These are phyloP conservation scores for Drosophila engyochracea DNA, from an alignment of 2,888 invertebrate species.

Conservation along the genomic window DNA sequence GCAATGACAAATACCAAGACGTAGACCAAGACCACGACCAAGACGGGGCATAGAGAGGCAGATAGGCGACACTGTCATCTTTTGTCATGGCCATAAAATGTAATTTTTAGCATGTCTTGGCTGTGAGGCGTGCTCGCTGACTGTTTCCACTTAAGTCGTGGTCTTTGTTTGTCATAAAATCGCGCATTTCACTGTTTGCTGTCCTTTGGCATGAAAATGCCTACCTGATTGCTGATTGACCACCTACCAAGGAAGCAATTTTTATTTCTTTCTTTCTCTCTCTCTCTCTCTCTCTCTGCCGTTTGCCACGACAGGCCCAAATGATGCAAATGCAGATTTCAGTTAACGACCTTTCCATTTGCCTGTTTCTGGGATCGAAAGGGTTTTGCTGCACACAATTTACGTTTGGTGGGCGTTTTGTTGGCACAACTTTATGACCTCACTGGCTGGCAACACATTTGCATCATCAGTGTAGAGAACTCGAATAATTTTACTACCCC, in stretches of 20 bases:
- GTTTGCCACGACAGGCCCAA: conserved; percentile 36
- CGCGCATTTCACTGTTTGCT: conserved; percentile 64
- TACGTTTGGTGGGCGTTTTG: conserved; percentile 50
- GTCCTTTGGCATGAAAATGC: conserved; percentile 65
- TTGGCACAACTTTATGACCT: conserved; percentile 39
- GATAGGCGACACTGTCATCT: conserved; percentile 57
- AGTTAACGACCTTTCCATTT: conserved; percentile 45
- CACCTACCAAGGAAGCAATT: conserved; percentile 25
- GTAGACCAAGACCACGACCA: neutral
- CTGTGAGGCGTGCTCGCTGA: conserved; percentile 54
- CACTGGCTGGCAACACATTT: conserved; percentile 29
- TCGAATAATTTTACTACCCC: conserved; percentile 43
- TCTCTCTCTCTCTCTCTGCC: neutral
- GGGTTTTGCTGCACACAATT: conserved; percentile 26
- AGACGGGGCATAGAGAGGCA: conserved; percentile 10
- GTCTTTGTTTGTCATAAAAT: conserved; percentile 59
- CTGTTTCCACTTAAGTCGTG: conserved; percentile 71
- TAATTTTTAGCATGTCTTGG: conserved; percentile 49
- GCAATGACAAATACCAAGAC: conserved; percentile 19
- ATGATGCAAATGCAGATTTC: conserved; percentile 64
- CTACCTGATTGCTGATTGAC: conserved; percentile 20
- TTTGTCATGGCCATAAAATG: conserved; percentile 65
- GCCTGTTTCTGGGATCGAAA: conserved; percentile 32
- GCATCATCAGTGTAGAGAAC: conserved; percentile 36
- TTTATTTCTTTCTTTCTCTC: neutral